Percentiles rank a stretch among this genome's conserved stretches.
Conservation (phyloP, 2,888 invertebrate genomes). For the Cheilosia vulpina region DNA sequence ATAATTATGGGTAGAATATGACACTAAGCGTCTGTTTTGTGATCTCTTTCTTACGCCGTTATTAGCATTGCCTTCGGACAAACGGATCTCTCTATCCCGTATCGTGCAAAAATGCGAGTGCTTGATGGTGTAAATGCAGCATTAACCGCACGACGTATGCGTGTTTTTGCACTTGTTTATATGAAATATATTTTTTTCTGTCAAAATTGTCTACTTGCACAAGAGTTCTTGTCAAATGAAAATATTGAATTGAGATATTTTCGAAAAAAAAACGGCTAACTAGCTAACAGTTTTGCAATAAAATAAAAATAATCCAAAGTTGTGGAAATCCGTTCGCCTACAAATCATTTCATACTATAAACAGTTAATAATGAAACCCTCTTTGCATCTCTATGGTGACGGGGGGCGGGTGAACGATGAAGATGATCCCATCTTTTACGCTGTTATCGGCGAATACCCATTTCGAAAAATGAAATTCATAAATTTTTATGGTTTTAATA, state of each 20-base stretch:
- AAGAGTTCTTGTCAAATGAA: no score
- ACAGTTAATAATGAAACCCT: constrained; percentile 17
- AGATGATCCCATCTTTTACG: background rate
- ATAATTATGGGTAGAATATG: no score
- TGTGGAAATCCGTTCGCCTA: constrained; percentile 16
- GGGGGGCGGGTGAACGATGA: constrained; percentile 1
- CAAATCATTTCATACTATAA: constrained; percentile 2
- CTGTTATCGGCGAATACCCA: constrained; percentile 31
- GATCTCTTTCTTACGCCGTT: no score
- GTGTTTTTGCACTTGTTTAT: no score
- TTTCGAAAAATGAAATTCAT: constrained; percentile 54
- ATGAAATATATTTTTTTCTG: no score
- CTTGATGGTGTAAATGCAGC: no score
- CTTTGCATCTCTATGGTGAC: background rate
- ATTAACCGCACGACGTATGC: no score
- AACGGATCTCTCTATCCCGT: no score
- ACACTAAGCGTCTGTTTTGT: no score
- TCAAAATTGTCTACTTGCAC: no score
- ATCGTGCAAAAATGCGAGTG: no score
- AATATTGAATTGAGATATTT: background rate
- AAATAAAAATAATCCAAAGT: constrained; percentile 1
- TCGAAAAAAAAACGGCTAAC: background rate
- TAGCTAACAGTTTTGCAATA: background rate
- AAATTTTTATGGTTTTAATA: constrained; percentile 47
- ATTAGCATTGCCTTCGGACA: no score